Base-by-base conservation (phyloP, 2,888 invertebrate genomes). In the Neria commutata region DNA sequence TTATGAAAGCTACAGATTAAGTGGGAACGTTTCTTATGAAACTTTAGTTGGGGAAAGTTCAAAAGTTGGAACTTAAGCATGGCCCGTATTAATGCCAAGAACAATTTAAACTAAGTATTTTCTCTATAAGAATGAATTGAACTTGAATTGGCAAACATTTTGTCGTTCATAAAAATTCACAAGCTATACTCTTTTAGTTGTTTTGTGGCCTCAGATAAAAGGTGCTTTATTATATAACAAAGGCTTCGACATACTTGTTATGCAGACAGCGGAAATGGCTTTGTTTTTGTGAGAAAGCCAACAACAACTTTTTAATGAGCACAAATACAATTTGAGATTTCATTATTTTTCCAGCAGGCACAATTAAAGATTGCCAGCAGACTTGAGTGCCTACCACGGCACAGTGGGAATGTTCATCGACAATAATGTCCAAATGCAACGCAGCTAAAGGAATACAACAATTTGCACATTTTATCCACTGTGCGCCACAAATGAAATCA, bases 241-340 rank as follows among this genome's bases (percentile, higher is more conserved):
- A 14, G 37, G n/a, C 11, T n/a, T 4, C 37, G n/a, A 6, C 14
- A 3, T 19, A 42, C 42, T 37, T 37, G 8, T 37, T 2, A 14
- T 5, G 42, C 42, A 42, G 16, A 21, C 34, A 46, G 46, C n/a
- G 34, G 46, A n/a, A 37, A 33, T 33, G 16, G 23, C 11, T 56
- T 37, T 37, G 33, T 56, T 51, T 51, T 14, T 19, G 17, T n/a
- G 47, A 37, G 52, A 42, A 29, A 16, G 54, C n/a, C 4, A 19
- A 42, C 21, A 5, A 54, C 54, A 58, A 54, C 48, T 58, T 58
- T 58, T 50, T 72, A 72, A 72, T 75, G 71, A 72, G 74, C 66
- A 68, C 64, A 74, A 76, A 76, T 68, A 73, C 60, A 56, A 62
- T 65, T 68, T 64, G 68, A 60, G 61, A 72, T 63, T 66, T 64